Conservation (phyloP, 2,888 invertebrate species). For the Gisinianus flammeolus region DNA sequence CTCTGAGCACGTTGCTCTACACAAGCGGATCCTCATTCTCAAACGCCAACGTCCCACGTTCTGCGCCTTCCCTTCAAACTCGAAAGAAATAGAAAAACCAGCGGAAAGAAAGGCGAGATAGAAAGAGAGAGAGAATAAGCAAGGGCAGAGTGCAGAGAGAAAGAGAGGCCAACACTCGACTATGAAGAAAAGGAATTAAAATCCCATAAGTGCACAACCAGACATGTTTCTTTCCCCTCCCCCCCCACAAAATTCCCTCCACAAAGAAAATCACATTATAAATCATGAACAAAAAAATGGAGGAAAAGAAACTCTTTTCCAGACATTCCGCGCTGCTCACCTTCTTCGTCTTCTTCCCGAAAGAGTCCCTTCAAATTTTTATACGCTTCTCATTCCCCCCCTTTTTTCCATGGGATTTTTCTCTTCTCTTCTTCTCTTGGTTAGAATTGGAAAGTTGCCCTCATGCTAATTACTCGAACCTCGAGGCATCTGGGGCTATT, state of each 20-base stretch:
- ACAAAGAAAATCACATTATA: slow-evolving; percentile 6
- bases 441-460: not conserved
- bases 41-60: not conserved
- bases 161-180: not conserved
- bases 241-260: not conserved
- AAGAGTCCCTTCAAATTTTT: not conserved
- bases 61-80: too few species aligned
- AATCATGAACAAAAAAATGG: not conserved
- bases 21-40: not conserved
- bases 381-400: not conserved
- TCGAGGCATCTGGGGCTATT: not conserved
- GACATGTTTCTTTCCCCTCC: not conserved
- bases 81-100: not conserved
- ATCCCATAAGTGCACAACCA: not conserved
- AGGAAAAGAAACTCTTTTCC: not conserved
- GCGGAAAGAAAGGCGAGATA: not conserved
- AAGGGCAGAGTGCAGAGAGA: too few species aligned
- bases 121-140: not conserved
- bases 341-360: not conserved
- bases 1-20: slow-evolving; percentile 14
- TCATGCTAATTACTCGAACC: not conserved
- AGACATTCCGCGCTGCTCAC: not conserved
- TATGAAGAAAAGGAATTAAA: slow-evolving; percentile 9
- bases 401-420: not conserved
- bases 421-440: not conserved